Evolutionary conservation across 2,888 invertebrate species (phyloP), one percentile per base, ranked within the genome.

Genomic region (Chymomyza caudatula): DNA sequence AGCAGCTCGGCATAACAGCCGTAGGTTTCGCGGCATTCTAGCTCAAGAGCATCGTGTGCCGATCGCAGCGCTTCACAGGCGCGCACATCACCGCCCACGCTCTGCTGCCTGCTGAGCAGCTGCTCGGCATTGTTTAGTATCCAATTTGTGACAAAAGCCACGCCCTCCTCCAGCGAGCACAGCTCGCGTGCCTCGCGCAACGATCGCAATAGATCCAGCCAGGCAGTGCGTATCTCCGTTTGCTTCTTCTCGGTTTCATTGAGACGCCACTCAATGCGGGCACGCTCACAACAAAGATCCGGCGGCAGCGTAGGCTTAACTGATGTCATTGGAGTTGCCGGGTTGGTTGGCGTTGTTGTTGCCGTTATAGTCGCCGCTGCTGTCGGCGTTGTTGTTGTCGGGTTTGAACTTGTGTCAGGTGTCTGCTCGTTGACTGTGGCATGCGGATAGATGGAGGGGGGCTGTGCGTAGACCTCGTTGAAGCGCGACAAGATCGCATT

Each of bases 11-110:
- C 95, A 89, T 95, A 95, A 80, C 94, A 93, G 13, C 94, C 95
- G 81, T 95, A 95, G 0, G 95, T 94, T 81, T 95, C 95, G 86
- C 94, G 93, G 87, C 95, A 95, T 86, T 94, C 93, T 76, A 95
- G 90, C 86, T 95, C 95, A 58, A 96, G 91, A 56, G 93, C 92
- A 87, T 95, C 95, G 85, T 96, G 96, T 69, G 94, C 93, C 71
- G 93, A 92, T 29, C 95, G 91, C 42, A 96, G 89, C 66, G 94
- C 93, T 78, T 95, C 94, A 6, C 95, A 95, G n/a, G 93, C 93
- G 8, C 92, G 89, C 2, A 94, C 92, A 83, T 95, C 94, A 84
- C 93, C 94, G 4, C 95, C 95, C 47, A 96, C 94, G 83, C 80
- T 25, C 71, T 92, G 92, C 79, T 94, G 93, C 0, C 94, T 92